These are phyloP conservation scores for Lordiphosa fenestrarum DNA, from an alignment of 2,888 invertebrate species.

Conservation along the genomic window DNA sequence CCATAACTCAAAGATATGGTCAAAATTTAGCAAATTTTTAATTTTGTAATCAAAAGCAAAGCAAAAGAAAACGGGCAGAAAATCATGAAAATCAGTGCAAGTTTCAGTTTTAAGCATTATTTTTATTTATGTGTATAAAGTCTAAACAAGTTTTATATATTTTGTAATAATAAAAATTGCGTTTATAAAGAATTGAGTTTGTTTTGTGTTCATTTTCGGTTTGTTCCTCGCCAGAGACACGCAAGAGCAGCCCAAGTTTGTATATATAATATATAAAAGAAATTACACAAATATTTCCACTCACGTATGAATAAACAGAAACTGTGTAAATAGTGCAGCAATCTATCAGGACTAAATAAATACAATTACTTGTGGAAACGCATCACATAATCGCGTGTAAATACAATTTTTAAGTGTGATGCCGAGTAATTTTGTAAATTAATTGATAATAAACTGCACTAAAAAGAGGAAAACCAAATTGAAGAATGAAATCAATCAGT, in stretches of 20 bases:
- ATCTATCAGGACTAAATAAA: slow-evolving; percentile 21
- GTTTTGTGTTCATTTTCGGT: slow-evolving; percentile 19
- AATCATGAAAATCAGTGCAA: slow-evolving; percentile 36
- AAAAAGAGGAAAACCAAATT: slow-evolving; percentile 19
- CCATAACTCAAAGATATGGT: slow-evolving; percentile 57
- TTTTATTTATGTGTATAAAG: slow-evolving; percentile 69
- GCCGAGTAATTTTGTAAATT: slow-evolving; percentile 54
- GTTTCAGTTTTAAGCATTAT: slow-evolving; percentile 56
- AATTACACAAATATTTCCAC: slow-evolving; percentile 11
- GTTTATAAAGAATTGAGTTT: slow-evolving; percentile 50
- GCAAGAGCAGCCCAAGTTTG: slow-evolving; percentile 36
- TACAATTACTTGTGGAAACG: slow-evolving; percentile 34
- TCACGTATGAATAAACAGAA: slow-evolving; percentile 10
- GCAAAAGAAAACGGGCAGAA: slow-evolving; percentile 9
- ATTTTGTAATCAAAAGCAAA: slow-evolving; percentile 37
- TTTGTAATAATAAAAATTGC: slow-evolving; percentile 73
- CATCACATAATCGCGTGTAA: slow-evolving; percentile 61
- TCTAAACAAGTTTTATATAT: slow-evolving; percentile 65
- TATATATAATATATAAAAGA: slow-evolving; percentile 31
- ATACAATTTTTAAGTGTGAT: slow-evolving; percentile 51
- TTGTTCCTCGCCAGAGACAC: neutral
- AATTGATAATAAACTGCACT: slow-evolving; percentile 51
- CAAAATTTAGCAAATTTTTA: slow-evolving; percentile 73
- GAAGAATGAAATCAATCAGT: slow-evolving; percentile 19
- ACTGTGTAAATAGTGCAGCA: slow-evolving; percentile 45